Conservation (phyloP, 1,140 invertebrate species). For the Hylaeus anthracinus region DNA sequence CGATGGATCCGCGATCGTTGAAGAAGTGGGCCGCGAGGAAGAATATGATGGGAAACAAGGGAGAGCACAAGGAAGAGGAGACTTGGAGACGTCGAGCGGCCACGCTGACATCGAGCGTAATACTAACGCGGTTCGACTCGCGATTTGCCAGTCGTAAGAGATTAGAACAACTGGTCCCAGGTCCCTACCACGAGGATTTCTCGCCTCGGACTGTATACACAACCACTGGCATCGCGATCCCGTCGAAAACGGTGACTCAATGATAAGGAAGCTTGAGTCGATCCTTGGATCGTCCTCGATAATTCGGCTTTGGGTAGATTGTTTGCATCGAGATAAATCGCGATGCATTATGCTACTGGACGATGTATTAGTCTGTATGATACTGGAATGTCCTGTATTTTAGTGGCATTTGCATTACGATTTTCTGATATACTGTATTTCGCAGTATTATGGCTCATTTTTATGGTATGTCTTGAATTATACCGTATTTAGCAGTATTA, state of each 20-base stretch:
- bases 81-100: slow-evolving; percentile 26
- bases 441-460: too few species aligned
- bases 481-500: too few species aligned
- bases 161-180: slow-evolving; percentile 60
- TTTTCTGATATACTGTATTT: too few species aligned
- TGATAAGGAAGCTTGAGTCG: neutral
- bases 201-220: neutral
- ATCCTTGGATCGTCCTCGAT: neutral
- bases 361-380: too few species aligned
- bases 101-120: slow-evolving; percentile 56
- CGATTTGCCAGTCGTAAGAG: slow-evolving; percentile 56
- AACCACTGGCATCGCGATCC: neutral
- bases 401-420: too few species aligned
- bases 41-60: neutral
- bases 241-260: slow-evolving; percentile 8
- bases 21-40: neutral
- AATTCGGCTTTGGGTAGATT: too few species aligned
- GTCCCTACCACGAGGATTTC: slow-evolving; percentile 57
- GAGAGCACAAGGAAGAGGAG: neutral
- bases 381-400: too few species aligned
- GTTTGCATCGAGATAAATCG: too few species aligned
- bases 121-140: slow-evolving; percentile 53
- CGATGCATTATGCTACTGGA: too few species aligned
- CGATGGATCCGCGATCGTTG: neutral
- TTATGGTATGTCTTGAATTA: too few species aligned